Percentiles rank a stretch among this genome's conserved stretches.
Evolutionary conservation across 35 echinoderm and acorn worm genomes (phyloP).

Genomic region (Heliocidaris tuberculata): DNA sequence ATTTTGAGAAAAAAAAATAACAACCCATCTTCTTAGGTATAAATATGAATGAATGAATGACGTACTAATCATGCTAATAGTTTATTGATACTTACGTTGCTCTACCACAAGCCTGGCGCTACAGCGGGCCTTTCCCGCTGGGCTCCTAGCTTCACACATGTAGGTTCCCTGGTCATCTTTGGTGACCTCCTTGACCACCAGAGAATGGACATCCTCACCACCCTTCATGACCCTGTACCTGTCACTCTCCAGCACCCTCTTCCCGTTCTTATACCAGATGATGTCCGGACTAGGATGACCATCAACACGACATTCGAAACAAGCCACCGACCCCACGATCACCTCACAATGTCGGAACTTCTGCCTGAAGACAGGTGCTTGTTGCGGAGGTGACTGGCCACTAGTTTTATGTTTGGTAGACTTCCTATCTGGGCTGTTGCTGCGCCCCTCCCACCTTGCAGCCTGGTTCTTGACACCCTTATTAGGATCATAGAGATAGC

Average conservation of each 20-base stretch:
- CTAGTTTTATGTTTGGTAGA: background rate
- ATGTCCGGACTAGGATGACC: slow-evolving; percentile 70
- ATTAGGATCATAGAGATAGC: slow-evolving; percentile 45
- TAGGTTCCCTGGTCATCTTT: slow-evolving; percentile 72
- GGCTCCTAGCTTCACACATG: slow-evolving; percentile 83
- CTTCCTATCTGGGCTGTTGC: background rate
- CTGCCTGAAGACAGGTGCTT: slow-evolving; percentile 79
- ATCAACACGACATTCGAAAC: slow-evolving; percentile 72
- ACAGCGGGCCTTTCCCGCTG: slow-evolving; percentile 72
- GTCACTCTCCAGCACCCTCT: slow-evolving; percentile 51
- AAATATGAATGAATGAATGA: background rate
- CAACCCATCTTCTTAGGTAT: no score
- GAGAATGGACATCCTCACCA: slow-evolving; percentile 62
- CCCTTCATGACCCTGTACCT: slow-evolving; percentile 58
- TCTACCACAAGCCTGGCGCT: slow-evolving; percentile 67
- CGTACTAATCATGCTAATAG: no score
- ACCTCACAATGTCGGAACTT: slow-evolving; percentile 71
- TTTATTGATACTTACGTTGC: slow-evolving; percentile 63
- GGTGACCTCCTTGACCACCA: slow-evolving; percentile 56
- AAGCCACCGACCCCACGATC: slow-evolving; percentile 46
- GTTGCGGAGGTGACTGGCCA: slow-evolving; percentile 24
- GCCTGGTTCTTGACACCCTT: slow-evolving; percentile 54
- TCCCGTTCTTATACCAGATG: slow-evolving; percentile 83
- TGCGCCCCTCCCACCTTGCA: slow-evolving; percentile 21
- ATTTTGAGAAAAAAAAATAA: no score